Conservation (phyloP, 2,113 vertebrate species). For the Egretta garzetta region DNA sequence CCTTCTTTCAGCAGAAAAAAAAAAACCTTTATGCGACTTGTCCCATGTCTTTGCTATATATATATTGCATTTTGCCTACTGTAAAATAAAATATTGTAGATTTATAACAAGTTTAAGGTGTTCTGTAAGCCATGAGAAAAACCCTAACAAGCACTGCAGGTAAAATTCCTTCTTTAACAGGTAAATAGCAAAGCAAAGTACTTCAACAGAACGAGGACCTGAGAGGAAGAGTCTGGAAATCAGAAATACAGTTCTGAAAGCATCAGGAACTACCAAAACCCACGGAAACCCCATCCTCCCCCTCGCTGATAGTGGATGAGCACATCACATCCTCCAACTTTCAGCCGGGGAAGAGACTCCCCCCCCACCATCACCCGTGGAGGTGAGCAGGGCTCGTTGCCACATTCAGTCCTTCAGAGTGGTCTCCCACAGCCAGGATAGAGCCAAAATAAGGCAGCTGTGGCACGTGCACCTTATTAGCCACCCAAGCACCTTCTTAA, state of each 20-base stretch:
- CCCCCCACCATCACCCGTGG: rapidly evolving
- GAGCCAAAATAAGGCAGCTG: too few species aligned
- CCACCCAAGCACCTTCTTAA: neutral
- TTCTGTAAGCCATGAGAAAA: neutral
- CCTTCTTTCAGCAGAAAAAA: neutral
- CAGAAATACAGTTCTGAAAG: neutral
- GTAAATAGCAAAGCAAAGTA: neutral
- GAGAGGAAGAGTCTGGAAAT: too few species aligned
- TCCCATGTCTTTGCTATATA: neutral
- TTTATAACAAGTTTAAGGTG: neutral
- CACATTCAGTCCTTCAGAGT: rapidly evolving
- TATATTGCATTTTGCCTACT: neutral
- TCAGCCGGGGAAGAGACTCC: neutral
- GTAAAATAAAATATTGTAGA: rapidly evolving
- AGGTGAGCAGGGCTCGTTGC: neutral
- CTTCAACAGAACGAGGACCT: neutral
- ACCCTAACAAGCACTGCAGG: neutral
- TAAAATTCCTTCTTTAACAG: neutral
- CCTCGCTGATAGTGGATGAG: neutral
- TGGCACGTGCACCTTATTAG: too few species aligned
- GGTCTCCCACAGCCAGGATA: neutral
- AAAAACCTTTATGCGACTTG: neutral
- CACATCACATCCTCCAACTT: neutral
- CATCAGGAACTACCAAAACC: neutral
- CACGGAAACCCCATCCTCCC: neutral